Conservation (phyloP, 2,797 vertebrate species). For the Otolemur crassicaudatus region DNA sequence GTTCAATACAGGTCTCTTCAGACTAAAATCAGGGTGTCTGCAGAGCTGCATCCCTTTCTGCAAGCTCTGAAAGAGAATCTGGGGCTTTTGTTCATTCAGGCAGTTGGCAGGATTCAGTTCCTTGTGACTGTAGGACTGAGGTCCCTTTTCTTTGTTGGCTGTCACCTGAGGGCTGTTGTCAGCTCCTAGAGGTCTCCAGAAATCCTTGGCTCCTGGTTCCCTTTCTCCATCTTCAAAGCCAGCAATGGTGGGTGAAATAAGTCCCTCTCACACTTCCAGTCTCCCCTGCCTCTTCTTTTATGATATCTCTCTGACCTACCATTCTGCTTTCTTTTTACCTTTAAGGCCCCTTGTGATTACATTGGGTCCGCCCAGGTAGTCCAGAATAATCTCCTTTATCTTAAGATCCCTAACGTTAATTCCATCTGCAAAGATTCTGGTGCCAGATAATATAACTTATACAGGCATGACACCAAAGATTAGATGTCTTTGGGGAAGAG, state of each 20-base stretch:
- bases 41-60: background rate
- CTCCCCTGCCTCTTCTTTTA: background rate
- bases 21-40: constrained; percentile 4
- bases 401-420: constrained; percentile 13
- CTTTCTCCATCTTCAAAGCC: constrained; percentile 26
- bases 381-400: constrained; percentile 34
- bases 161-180: background rate
- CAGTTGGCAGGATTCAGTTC: constrained; percentile 17
- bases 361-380: background rate
- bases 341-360: background rate
- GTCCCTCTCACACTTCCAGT: background rate
- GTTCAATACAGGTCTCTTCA: background rate
- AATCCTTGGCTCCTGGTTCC: background rate
- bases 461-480: background rate
- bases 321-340: background rate
- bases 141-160: constrained; percentile 8
- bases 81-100: background rate
- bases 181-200: background rate
- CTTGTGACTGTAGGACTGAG: background rate
- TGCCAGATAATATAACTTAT: background rate
- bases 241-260: background rate
- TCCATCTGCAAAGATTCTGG: background rate
- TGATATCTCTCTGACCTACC: background rate
- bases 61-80: background rate
- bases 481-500: background rate